Base-by-base conservation (phyloP, 1,140 invertebrate genomes). In the Trichonephila clavipes region DNA sequence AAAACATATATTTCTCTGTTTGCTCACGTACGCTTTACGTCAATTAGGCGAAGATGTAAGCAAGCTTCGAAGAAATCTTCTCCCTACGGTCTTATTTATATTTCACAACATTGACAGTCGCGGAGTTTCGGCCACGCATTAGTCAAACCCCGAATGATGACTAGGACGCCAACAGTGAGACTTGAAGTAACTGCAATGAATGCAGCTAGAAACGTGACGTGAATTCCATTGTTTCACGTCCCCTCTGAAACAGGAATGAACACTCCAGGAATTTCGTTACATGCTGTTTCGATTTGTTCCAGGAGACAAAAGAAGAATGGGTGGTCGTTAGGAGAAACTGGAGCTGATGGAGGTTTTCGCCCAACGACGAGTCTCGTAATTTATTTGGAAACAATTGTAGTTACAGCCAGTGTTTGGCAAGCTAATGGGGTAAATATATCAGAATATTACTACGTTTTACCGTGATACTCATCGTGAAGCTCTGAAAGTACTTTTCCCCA, bases 241-340 rank as follows among this genome's bases (percentile, higher is more conserved):
- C 19, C n/a, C 59, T 34, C n/a, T 24, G 44, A 61, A 62, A 81
- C 51, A 40, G 40, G 34, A 62, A 61, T 62, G 85, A 87, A 64
- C 87, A 59, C 77, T 85, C 81, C 58, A 85, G 40, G 90, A 92
- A 92, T 92, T 90, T 85, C 62, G 58, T 85, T 92, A 92, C 90
- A 92, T 64, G 90, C 90, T 92, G 90, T 85, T 92, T 92, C 90
- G 81, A 92, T 92, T 92, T 92, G 90, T 51, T 92, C 77, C 90
- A 40, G 58, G 40, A 83, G 82, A 83, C 59, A 85, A 66, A 92
- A 92, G 81, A 92, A 92, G 77, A 85, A 85, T 83, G 40, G 77
- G 28, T 21, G 82, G 81, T 92, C 90, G 90, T 92, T 92, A 92
- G 44, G 90, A 64, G 82, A 51, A 85, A 82, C 86, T n/a, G 62